Conservation (phyloP, 1,140 invertebrate species). For the Zaprionus ornatus region DNA sequence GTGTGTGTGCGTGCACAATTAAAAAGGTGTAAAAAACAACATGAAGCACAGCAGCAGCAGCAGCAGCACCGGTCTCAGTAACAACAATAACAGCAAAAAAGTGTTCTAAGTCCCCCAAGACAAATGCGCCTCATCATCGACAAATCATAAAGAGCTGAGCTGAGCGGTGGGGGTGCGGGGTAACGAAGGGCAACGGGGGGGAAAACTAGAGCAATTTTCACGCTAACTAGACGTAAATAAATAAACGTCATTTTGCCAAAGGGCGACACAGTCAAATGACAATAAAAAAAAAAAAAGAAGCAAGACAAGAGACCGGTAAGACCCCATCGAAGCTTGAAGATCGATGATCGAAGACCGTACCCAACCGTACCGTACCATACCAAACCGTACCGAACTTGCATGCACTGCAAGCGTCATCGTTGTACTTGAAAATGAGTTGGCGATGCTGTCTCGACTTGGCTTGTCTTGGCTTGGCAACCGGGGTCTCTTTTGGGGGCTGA, state of each 20-base stretch:
- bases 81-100: constrained; percentile 13
- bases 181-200: not conserved
- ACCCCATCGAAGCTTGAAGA: constrained; percentile 28
- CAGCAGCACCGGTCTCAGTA: constrained; percentile 15
- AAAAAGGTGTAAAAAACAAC: constrained; percentile 65
- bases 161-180: not conserved
- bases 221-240: constrained; percentile 56
- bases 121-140: constrained; percentile 51
- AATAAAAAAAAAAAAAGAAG: constrained; percentile 14
- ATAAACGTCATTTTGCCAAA: constrained; percentile 54
- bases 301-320: constrained; percentile 10
- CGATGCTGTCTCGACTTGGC: constrained; percentile 10
- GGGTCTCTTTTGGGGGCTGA: constrained; percentile 11
- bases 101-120: constrained; percentile 41
- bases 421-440: constrained; percentile 74
- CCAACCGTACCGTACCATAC: constrained; percentile 18
- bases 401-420: constrained; percentile 34
- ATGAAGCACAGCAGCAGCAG: constrained; percentile 14
- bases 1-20: constrained; percentile 39
- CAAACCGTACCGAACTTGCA: constrained; percentile 24
- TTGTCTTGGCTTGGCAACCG: constrained; percentile 6
- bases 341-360: constrained; percentile 7
- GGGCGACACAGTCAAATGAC: constrained; percentile 19
- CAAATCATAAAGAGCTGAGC: not conserved
- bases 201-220: constrained; percentile 79